Conservation (phyloP, 1,140 invertebrate species). For the Zaprionus tsacasi region DNA sequence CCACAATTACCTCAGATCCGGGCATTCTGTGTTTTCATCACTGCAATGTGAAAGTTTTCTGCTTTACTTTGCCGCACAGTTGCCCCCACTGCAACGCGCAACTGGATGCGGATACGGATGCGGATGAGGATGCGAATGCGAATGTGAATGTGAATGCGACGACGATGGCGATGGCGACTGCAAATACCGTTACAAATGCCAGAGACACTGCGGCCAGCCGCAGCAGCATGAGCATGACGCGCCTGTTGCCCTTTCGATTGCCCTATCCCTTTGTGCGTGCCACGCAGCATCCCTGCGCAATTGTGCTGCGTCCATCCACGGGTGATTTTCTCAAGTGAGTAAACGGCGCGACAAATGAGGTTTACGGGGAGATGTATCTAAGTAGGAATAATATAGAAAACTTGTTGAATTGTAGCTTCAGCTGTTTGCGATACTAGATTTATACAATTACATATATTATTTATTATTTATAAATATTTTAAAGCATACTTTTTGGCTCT, state of each 20-base stretch:
- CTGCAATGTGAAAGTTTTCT: slow-evolving; percentile 91
- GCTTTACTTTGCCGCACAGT: slow-evolving; percentile 88
- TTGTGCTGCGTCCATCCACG: slow-evolving; percentile 91
- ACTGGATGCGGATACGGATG: slow-evolving; percentile 82
- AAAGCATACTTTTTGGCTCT: slow-evolving; percentile 18
- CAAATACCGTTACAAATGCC: slow-evolving; percentile 20
- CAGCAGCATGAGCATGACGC: slow-evolving; percentile 29
- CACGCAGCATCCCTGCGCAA: slow-evolving; percentile 89
- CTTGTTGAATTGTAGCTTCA: background rate
- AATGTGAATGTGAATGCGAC: slow-evolving; percentile 17
- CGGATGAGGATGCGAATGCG: slow-evolving; percentile 19
- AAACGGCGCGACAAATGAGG: background rate
- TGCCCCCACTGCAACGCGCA: slow-evolving; percentile 89
- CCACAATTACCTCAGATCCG: slow-evolving; percentile 86
- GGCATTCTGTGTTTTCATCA: slow-evolving; percentile 93
- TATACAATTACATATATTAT: too few species aligned
- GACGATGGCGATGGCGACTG: slow-evolving; percentile 1
- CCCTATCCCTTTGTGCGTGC: slow-evolving; percentile 92
- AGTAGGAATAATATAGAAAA: background rate
- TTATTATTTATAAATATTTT: too few species aligned
- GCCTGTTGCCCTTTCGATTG: slow-evolving; percentile 89
- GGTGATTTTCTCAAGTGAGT: slow-evolving; percentile 93
- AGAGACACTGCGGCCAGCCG: slow-evolving; percentile 11
- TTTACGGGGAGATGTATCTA: background rate
- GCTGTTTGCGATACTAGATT: too few species aligned